Percentiles rank a stretch among this genome's conserved stretches.
These are phyloP conservation scores for Thecocarcelia acutangulata DNA, from an alignment of 2,888 invertebrate genomes.

Conservation along the genomic window DNA sequence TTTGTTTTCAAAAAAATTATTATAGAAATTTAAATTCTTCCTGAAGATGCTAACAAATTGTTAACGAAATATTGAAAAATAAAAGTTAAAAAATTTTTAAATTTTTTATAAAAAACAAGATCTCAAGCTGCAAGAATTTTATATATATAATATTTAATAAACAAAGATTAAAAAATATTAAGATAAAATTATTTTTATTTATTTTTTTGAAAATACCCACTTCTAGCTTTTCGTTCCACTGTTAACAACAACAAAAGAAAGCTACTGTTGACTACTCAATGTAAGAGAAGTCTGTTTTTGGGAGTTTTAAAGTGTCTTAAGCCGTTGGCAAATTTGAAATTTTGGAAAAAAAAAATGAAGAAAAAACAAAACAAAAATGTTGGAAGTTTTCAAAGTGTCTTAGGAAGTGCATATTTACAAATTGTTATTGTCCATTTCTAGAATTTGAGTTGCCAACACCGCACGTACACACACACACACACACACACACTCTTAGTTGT, in stretches of 20 bases:
- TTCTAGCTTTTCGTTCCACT: neutral
- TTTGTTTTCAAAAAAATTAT: too few relatives aligned
- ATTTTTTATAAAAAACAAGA: too few relatives aligned
- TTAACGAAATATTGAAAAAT: too few relatives aligned
- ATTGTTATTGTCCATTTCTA: conserved; percentile 68
- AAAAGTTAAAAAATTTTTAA: too few relatives aligned
- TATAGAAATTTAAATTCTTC: too few relatives aligned
- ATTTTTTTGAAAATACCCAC: too few relatives aligned
- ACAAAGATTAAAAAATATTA: neutral
- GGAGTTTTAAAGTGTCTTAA: conserved; percentile 31
- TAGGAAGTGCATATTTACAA: conserved; percentile 69
- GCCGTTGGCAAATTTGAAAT: conserved; percentile 65
- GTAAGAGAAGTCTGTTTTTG: conserved; percentile 25
- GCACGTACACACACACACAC: conserved; percentile 13
- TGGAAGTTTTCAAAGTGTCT: conserved; percentile 67
- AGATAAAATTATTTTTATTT: too few relatives aligned
- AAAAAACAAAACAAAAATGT: conserved; percentile 42
- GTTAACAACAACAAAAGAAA: neutral
- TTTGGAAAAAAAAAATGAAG: conserved; percentile 32
- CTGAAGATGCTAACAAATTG: too few relatives aligned
- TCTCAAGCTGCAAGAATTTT: too few relatives aligned
- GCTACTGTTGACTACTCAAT: neutral
- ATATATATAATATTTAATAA: too few relatives aligned
- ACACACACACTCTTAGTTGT: neutral
- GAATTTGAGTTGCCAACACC: conserved; percentile 58